Conservation (phyloP, 1,140 invertebrate genomes). For the Drosophila repleta region DNA sequence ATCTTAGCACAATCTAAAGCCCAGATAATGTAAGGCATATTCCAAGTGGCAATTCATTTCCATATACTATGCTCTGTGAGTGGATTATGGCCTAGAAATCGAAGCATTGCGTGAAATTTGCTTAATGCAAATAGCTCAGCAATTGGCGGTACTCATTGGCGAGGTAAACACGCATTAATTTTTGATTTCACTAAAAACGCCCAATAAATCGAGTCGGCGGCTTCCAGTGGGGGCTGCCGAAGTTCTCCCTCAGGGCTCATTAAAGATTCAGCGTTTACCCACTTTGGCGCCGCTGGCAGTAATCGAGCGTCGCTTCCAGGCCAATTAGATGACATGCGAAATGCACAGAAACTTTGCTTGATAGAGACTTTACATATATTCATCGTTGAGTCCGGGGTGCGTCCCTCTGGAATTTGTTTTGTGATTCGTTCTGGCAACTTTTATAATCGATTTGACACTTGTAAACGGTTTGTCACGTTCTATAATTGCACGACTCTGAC, state of each 20-base stretch:
- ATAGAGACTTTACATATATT: not conserved
- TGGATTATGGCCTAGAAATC: not conserved
- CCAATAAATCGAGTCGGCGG: constrained; percentile 5
- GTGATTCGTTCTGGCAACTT: not conserved
- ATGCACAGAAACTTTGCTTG: constrained; percentile 22
- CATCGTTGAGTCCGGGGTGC: no score
- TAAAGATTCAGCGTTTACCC: constrained; percentile 65
- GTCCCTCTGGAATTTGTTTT: constrained; percentile 4
- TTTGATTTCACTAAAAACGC: constrained; percentile 61
- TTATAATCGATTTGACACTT: constrained; percentile 60
- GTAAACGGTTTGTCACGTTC: constrained; percentile 13
- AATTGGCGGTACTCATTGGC: constrained; percentile 58
- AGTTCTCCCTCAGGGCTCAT: constrained; percentile 2
- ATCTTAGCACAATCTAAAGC: no score
- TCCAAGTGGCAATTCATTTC: no score
- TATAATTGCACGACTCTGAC: constrained; percentile 30
- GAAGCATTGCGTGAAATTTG: constrained; percentile 42
- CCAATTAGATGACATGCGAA: constrained; percentile 76
- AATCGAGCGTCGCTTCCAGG: constrained; percentile 16
- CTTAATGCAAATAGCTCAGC: constrained; percentile 57
- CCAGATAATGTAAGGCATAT: no score
- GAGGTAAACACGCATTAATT: constrained; percentile 64
- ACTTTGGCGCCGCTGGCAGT: constrained; percentile 39
- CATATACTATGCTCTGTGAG: no score
- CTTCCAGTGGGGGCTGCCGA: not conserved